Evolutionary conservation across 64 coral and sea anemone species (phyloP).

Genomic region (Cladopsammia gracilis): DNA sequence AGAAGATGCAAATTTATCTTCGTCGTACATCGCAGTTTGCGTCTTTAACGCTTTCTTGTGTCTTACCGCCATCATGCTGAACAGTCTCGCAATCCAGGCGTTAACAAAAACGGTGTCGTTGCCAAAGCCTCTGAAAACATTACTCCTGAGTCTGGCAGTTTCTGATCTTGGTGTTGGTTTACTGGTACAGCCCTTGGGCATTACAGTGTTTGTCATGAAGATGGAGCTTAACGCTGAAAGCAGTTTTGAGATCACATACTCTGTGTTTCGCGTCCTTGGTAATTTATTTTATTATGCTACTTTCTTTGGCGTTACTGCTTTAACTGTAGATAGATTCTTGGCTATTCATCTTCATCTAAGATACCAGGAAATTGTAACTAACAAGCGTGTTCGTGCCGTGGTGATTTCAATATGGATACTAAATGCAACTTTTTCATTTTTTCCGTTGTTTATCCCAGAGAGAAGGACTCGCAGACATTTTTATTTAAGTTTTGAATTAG

Average conservation of each 20-base stretch:
- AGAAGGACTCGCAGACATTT: neutral
- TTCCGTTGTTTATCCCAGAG: neutral
- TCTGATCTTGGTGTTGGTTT: slow-evolving; percentile 14
- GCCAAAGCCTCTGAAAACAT: neutral
- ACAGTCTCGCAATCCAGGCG: no score
- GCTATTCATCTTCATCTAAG: slow-evolving; percentile 3
- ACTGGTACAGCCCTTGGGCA: neutral
- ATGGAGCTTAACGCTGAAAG: no score
- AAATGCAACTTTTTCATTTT: neutral
- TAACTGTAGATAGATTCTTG: slow-evolving; percentile 15
- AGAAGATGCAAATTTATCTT: no score
- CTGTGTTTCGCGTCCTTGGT: neutral
- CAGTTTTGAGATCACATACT: no score
- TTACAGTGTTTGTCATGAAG: neutral
- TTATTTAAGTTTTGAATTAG: neutral
- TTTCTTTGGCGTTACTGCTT: neutral
- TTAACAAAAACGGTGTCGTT: neutral
- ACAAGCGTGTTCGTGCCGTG: neutral
- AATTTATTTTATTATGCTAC: neutral
- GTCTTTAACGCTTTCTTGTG: neutral
- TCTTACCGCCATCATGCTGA: no score
- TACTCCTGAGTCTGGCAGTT: neutral
- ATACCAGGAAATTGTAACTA: slow-evolving; percentile 6
- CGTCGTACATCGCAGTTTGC: neutral
- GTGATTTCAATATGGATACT: neutral